Conservation (phyloP, 2,113 vertebrate genomes). For the Sapayoa aenigma region DNA sequence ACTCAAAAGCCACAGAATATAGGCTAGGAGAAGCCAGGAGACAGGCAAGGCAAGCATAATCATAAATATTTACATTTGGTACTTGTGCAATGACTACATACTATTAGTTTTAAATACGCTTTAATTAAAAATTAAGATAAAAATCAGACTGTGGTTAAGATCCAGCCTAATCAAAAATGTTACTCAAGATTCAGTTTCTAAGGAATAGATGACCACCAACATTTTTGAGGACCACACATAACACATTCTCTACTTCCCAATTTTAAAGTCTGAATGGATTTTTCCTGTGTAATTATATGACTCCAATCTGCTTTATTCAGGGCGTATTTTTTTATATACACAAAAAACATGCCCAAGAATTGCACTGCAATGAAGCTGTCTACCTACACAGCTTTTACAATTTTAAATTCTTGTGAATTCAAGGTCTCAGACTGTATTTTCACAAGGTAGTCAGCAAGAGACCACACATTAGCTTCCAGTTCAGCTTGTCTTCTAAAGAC, state of each 20-base stretch:
- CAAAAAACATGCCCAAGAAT: background rate
- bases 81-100: background rate
- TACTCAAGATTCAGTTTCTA: background rate
- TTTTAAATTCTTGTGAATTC: background rate
- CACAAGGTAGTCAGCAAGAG: background rate
- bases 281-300: background rate
- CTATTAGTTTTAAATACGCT: background rate
- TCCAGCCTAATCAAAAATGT: background rate
- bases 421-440: background rate
- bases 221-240: background rate
- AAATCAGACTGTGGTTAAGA: background rate
- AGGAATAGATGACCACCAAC: background rate
- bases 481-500: background rate
- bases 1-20: fast-evolving
- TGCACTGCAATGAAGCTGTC: background rate
- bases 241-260: background rate
- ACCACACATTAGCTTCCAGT: background rate
- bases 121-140: background rate
- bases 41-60: background rate
- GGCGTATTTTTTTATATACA: background rate
- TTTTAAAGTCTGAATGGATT: background rate
- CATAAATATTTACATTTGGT: background rate
- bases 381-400: background rate
- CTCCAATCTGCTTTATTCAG: background rate
- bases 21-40: background rate